Conservation (phyloP, 2,797 vertebrate genomes). For the Anguilla megastoma region DNA sequence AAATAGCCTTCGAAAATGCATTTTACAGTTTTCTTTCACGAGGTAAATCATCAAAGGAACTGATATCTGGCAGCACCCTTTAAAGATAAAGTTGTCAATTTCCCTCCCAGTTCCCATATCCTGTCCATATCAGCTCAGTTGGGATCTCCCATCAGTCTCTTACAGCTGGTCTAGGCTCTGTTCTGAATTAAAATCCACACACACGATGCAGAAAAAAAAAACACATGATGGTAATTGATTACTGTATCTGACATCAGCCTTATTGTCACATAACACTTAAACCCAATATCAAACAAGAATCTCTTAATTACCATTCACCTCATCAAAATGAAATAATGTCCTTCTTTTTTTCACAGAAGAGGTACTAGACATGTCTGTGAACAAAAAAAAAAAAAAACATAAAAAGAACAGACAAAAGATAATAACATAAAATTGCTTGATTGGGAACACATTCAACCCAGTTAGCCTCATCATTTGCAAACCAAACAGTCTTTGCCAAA, state of each 20-base stretch:
- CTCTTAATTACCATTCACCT: background rate
- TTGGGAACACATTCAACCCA: background rate
- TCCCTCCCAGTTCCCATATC: conserved; percentile 19
- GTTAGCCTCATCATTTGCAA: background rate
- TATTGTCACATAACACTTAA: background rate
- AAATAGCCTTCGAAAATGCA: conserved; percentile 27
- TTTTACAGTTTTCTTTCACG: conserved; percentile 35
- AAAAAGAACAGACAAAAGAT: no score
- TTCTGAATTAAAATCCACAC: conserved; percentile 11
- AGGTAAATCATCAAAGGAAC: conserved; percentile 45
- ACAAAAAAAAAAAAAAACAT: no score
- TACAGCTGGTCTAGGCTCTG: conserved; percentile 9
- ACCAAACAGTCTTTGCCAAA: background rate
- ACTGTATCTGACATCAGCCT: background rate
- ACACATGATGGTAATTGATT: background rate
- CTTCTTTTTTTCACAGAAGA: no score
- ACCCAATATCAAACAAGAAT: background rate
- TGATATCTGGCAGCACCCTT: conserved; percentile 45
- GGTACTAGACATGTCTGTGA: no score
- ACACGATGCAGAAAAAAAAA: conserved; percentile 11
- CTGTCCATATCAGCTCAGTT: background rate
- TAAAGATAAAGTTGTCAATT: conserved; percentile 44
- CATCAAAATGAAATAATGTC: no score
- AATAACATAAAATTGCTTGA: no score
- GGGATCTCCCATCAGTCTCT: background rate